Evolutionary conservation across 1,140 invertebrate genomes (phyloP).

Genomic region (Drosophila melanogaster): DNA sequence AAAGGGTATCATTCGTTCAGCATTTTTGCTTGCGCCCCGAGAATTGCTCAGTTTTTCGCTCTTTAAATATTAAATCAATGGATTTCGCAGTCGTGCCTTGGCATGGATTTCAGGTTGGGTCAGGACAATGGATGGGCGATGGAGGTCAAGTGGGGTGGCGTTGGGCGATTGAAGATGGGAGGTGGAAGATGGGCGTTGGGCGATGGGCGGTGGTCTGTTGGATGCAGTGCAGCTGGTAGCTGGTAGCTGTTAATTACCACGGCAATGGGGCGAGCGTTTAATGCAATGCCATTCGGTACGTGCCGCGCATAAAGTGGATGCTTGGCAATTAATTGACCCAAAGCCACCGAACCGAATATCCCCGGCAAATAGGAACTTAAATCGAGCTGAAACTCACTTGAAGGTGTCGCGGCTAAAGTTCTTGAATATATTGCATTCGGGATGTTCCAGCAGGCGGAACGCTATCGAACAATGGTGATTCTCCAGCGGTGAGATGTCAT

Average conservation of each 20-base stretch:
- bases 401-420: constrained; percentile 88
- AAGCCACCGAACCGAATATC: constrained; percentile 5
- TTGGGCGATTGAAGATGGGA: neutral
- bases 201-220: too few species aligned
- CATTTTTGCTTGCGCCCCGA: neutral
- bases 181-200: neutral
- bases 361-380: constrained; percentile 1
- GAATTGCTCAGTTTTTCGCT: constrained; percentile 3
- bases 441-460: constrained; percentile 91
- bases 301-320: constrained; percentile 75
- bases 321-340: constrained; percentile 87
- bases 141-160: constrained; percentile 17
- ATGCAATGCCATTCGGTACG: constrained; percentile 80
- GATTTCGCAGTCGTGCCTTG: constrained; percentile 36
- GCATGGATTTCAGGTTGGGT: constrained; percentile 28
- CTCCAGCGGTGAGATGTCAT: constrained; percentile 95
- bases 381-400: constrained; percentile 84
- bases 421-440: constrained; percentile 91
- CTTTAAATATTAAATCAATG: constrained; percentile 60
- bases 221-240: constrained; percentile 6
- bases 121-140: neutral
- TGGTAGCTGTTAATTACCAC: constrained; percentile 71
- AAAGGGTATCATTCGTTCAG: neutral
- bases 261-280: constrained; percentile 73
- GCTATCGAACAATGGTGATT: constrained; percentile 96